A percentile compares a stretch with the other conserved stretches of the same genome.
phyloP scores from a whole-genome alignment of 1,140 invertebrate genomes.

The Diuraphis noxia region DNA sequence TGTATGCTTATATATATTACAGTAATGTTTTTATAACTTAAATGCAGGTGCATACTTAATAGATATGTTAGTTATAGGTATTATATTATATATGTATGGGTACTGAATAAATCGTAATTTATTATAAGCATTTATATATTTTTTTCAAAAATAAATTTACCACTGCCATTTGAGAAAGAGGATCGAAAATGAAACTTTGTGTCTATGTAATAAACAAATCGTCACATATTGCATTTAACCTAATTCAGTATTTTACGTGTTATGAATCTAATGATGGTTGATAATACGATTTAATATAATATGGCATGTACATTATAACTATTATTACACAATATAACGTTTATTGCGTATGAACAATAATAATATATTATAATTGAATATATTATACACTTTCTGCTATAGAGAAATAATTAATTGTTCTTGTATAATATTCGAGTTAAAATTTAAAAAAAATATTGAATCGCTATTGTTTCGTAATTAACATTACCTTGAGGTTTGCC shows the following conservation, averaged over 20 bases:
- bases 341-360: background rate
- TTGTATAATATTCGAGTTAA: background rate
- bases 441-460: background rate
- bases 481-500: background rate
- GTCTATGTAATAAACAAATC: background rate
- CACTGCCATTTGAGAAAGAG: background rate
- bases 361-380: background rate
- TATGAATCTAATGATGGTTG: background rate
- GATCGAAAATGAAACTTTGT: background rate
- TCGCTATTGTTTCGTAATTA: background rate
- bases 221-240: background rate
- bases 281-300: background rate
- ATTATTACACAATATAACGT: background rate
- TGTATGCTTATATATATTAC: no score
- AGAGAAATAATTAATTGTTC: background rate
- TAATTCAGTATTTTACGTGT: background rate
- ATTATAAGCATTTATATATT: background rate
- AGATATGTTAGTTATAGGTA: no score
- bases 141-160: background rate
- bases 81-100: background rate
- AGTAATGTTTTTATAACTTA: no score
- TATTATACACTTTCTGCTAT: background rate
- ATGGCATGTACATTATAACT: background rate
- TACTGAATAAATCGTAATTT: background rate
- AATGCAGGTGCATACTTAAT: no score